Percentiles rank a stretch among this genome's conserved stretches.
phyloP scores from a whole-genome alignment of 2,888 invertebrate species.

The Lysandra bellargus region DNA sequence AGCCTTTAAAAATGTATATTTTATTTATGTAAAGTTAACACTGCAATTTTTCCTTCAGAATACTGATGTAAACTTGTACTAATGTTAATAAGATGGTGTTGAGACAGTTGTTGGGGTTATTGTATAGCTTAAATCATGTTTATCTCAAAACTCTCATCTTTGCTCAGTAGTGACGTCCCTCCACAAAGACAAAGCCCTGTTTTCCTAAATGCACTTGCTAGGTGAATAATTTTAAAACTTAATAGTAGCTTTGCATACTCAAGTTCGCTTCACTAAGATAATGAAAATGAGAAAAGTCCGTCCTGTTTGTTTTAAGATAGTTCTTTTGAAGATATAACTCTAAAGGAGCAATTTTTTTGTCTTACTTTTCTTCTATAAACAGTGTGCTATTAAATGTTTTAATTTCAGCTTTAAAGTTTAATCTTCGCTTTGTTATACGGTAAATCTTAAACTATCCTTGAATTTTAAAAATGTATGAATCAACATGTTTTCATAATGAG shows the following conservation, averaged over 20 bases:
- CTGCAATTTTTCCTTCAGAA: background rate
- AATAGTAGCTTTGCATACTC: conserved; percentile 37
- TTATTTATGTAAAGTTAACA: background rate
- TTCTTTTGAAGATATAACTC: conserved; percentile 33
- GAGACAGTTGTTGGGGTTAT: background rate
- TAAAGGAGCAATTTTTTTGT: conserved; percentile 11
- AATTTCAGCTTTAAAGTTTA: conserved; percentile 9
- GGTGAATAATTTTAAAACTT: conserved; percentile 36
- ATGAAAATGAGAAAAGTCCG: conserved; percentile 39
- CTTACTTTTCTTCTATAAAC: background rate
- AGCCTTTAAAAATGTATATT: no score
- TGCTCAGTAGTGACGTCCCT: background rate
- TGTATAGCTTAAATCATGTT: background rate
- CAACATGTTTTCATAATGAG: background rate
- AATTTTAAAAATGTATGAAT: background rate
- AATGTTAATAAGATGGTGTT: background rate
- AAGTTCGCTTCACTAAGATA: conserved; percentile 38
- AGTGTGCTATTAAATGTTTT: conserved; percentile 16
- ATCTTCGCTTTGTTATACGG: background rate
- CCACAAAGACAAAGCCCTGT: conserved; percentile 33
- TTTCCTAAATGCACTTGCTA: conserved; percentile 32
- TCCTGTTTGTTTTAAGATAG: conserved; percentile 38
- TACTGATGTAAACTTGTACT: background rate
- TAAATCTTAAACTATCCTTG: background rate
- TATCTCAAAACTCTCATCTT: conserved; percentile 1